These are phyloP conservation scores for Drosophila sucinea DNA, from an alignment of 1,140 invertebrate genomes.

Conservation along the genomic window DNA sequence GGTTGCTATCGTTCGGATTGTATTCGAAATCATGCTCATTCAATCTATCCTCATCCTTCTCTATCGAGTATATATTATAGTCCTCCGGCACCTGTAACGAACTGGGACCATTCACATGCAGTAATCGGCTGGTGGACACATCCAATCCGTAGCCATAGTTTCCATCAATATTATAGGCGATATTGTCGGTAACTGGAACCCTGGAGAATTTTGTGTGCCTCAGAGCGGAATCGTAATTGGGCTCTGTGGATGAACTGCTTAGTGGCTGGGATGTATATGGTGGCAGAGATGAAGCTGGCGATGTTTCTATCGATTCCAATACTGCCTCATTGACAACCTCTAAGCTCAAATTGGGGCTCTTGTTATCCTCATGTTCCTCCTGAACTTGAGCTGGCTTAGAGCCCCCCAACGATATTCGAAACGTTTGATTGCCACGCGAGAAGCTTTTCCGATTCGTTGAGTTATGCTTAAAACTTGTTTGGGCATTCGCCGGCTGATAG, in stretches of 20 bases:
- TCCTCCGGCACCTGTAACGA: slow-evolving; percentile 68
- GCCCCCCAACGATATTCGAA: slow-evolving; percentile 66
- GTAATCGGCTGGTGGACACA: slow-evolving; percentile 35
- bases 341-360: slow-evolving; percentile 63
- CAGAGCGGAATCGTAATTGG: slow-evolving; percentile 24
- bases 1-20: slow-evolving; percentile 76
- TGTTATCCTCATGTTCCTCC: slow-evolving; percentile 72
- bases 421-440: slow-evolving; percentile 84
- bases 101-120: slow-evolving; percentile 53
- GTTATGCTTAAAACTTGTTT: slow-evolving; percentile 85
- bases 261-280: slow-evolving; percentile 15
- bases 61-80: slow-evolving; percentile 59
- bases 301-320: slow-evolving; percentile 52
- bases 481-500: slow-evolving; percentile 72
- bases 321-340: slow-evolving; percentile 74
- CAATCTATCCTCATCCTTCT: slow-evolving; percentile 39
- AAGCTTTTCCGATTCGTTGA: slow-evolving; percentile 89
- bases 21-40: slow-evolving; percentile 60
- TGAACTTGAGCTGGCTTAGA: slow-evolving; percentile 64
- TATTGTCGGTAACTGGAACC: slow-evolving; percentile 24
- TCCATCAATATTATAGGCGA: slow-evolving; percentile 38
- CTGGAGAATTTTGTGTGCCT: slow-evolving; percentile 42
- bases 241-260: background rate
- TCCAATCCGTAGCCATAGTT: slow-evolving; percentile 53
- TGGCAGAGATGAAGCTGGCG: slow-evolving; percentile 54